Conservation (phyloP, 1,140 invertebrate genomes). For the Solenopsis invicta region DNA sequence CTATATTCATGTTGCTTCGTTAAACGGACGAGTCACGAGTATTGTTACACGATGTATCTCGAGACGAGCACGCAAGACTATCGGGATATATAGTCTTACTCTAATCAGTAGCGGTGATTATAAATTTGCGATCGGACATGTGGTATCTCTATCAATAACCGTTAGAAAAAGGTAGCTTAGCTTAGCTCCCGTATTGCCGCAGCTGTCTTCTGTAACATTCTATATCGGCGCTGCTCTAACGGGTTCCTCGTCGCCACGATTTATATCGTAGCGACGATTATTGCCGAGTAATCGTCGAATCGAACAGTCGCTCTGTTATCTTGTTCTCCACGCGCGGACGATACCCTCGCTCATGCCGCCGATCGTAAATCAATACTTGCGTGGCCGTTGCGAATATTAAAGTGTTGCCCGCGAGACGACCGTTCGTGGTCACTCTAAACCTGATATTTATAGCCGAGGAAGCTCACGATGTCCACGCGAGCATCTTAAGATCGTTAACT, state of each 20-base stretch:
- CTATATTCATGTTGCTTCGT: neutral
- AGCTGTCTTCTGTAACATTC: slow-evolving; percentile 52
- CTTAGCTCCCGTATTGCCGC: slow-evolving; percentile 32
- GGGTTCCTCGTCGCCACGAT: slow-evolving; percentile 31
- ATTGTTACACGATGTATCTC: slow-evolving; percentile 32
- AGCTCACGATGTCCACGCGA: slow-evolving; percentile 2
- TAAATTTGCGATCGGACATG: slow-evolving; percentile 47
- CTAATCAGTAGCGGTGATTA: slow-evolving; percentile 47
- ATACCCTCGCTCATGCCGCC: slow-evolving; percentile 10
- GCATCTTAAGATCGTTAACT: slow-evolving; percentile 42
- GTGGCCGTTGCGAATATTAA: slow-evolving; percentile 25
- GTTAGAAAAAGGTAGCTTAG: slow-evolving; percentile 55
- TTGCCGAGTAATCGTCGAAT: slow-evolving; percentile 58
- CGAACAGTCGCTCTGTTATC: slow-evolving; percentile 54
- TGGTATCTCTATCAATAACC: slow-evolving; percentile 61
- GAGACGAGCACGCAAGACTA: slow-evolving; percentile 11
- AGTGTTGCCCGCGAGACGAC: neutral
- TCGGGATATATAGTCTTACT: slow-evolving; percentile 27
- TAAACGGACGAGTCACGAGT: slow-evolving; percentile 1
- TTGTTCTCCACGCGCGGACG: slow-evolving; percentile 11
- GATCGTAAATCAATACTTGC: slow-evolving; percentile 56
- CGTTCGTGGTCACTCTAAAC: neutral
- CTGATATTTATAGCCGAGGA: slow-evolving; percentile 41
- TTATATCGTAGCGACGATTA: slow-evolving; percentile 55
- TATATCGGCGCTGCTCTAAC: slow-evolving; percentile 26